These are phyloP conservation scores for Drosophila bipectinata DNA, from an alignment of 1,140 invertebrate species.

Conservation along the genomic window DNA sequence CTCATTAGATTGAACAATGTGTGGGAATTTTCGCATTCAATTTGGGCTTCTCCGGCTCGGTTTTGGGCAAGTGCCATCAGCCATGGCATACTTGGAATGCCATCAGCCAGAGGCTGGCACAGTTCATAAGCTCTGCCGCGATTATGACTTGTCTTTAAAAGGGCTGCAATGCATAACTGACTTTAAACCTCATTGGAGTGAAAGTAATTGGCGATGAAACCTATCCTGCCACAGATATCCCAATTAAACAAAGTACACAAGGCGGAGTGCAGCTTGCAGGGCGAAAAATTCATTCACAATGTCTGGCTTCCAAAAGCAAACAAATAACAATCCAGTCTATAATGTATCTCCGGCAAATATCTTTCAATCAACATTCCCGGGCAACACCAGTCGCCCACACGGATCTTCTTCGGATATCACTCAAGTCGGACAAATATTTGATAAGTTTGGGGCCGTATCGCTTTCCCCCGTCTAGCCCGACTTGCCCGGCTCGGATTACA, in stretches of 20 bases:
- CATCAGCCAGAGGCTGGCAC: conserved; percentile 17
- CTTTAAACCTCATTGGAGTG: neutral
- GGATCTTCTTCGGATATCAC: conserved; percentile 17
- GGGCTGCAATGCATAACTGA: no score
- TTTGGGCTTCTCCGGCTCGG: conserved; percentile 9
- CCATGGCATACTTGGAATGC: conserved; percentile 40
- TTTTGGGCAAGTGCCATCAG: conserved; percentile 37
- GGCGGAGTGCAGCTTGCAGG: conserved; percentile 7
- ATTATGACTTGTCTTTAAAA: conserved; percentile 6
- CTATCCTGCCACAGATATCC: neutral
- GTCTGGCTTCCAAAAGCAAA: neutral
- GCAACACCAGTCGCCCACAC: no score
- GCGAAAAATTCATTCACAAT: no score
- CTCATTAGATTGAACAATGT: conserved; percentile 62
- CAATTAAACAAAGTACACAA: neutral
- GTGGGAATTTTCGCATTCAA: conserved; percentile 60
- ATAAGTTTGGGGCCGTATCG: conserved; percentile 27
- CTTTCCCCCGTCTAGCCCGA: neutral
- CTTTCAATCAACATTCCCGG: no score
- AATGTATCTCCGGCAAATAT: conserved; percentile 23
- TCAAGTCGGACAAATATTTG: conserved; percentile 49
- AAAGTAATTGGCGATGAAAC: neutral
- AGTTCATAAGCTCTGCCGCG: conserved; percentile 22
- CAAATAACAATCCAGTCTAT: conserved; percentile 6
- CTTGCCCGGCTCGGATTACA: conserved; percentile 27